Evolutionary conservation across 1,140 invertebrate genomes (phyloP), one percentile per base, ranked within the genome.

Genomic region (Camponotus vicinus): DNA sequence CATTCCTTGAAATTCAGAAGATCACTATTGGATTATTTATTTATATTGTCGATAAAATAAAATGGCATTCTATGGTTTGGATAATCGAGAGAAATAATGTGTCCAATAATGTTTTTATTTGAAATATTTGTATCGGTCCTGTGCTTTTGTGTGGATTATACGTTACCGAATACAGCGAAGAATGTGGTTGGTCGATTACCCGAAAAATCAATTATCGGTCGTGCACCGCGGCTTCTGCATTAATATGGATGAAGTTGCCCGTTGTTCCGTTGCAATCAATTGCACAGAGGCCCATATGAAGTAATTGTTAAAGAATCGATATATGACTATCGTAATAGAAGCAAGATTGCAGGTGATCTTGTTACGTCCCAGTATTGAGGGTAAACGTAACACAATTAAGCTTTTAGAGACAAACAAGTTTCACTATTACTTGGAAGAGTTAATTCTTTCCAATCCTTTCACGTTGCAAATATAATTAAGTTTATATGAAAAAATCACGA

Each of bases 141-240:
- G 27, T 27, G 79, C 40, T 75, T 83, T 83, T 73, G 63, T 49
- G 55, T 61, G 79, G 55, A 83, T 83, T 83, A 83, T 83, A 83
- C 61, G 69, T 61, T 83, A 83, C 73, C 32, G 69, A 73, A 49
- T 83, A 82, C 45, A 69, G 4, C 27, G 40, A 83, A 75, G 79
- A 83, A 73, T 75, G 69, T 45, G 69, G 79, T 75, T 45, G 67
- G 69, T 52, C 69, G 69, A 83, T 83, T 83, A 83, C 40, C 67
- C 69, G 79, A 83, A 83, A 83, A 83, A 83, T 83, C 79, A 83
- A 83, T 83, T 83, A 83, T 83, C 40, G 79, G 55, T 37, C 69
- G 32, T 59, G 40, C 79, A 82, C n/a, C 79, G 67, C 45, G 79
- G 79, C 79, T 83, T 61, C 42, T 75, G 40, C 69, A 75, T 83